Evolutionary conservation across 2,797 vertebrate species (phyloP), one percentile per base, ranked within the genome.

Genomic region (Thamnophis elegans): DNA sequence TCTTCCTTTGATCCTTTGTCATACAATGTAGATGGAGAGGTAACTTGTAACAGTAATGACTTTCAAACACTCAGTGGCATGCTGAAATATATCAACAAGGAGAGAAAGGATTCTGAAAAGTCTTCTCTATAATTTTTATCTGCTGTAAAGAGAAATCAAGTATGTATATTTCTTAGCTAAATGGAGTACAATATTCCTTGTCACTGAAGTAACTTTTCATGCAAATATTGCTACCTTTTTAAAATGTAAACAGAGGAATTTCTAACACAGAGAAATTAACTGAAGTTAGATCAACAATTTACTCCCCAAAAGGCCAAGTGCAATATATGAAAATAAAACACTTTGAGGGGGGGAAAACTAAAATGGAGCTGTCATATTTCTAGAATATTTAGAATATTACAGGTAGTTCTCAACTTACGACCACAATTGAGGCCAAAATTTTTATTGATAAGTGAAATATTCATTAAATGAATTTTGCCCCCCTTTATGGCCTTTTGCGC

Each of bases 1-100:
- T 92, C 95, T 88, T 98, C 98, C 93, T 98, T 98, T 94, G 98
- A 98, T 96, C 98, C 98, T 4, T 97, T 98, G 89, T 97, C 98
- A 0, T 98, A 98, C 96, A 95, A 97, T 96, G 65, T 96, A 90
- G 97, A 98, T 68, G 95, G 94, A 92, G 96, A 97, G 87, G 32
- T 55, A 16, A 78, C 60, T 88, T 96, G 94, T 93, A 96, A 97
- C 59, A 95, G 68, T 91, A 95, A 96, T 93, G 96, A 98, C 91
- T 96, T 97, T 32, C 96, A 90, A 87, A 97, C 96, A 56, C 96
- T 98, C 92, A 97, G 97, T 94, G 97, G 96, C 60, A 97, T 98
- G 97, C 95, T 97, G 53, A 97, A 96, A 91, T 97, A 97, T 82
- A 97, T 98, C 94, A 97, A 97, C 94, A 96, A 96, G 93, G 97